Conservation (phyloP, 35 echinoderm and acorn worm genomes). For the Strongylocentrotus purpuratus region DNA sequence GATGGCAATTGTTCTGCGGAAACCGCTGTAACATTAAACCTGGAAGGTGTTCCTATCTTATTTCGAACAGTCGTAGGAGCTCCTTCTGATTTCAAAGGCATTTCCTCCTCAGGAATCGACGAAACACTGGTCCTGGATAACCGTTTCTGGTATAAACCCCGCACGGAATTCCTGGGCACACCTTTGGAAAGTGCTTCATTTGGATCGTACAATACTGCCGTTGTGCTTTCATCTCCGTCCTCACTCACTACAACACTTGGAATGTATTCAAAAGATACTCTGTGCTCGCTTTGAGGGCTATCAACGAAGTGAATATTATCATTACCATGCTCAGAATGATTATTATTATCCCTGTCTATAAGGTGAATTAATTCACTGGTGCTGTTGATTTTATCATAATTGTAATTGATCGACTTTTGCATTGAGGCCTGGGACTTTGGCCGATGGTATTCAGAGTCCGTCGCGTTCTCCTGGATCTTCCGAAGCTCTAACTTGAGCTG, state of each 20-base stretch:
- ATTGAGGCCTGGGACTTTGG: background rate
- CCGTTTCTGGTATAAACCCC: background rate
- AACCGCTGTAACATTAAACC: background rate
- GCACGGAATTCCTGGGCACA: background rate
- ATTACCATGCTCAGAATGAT: background rate
- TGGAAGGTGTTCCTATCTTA: background rate
- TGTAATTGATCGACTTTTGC: background rate
- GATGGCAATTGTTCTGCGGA: background rate
- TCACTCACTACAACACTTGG: conserved; percentile 36
- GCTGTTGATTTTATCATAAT: background rate
- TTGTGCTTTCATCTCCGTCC: conserved; percentile 12
- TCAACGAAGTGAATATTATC: background rate
- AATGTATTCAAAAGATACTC: background rate
- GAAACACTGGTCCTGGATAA: background rate
- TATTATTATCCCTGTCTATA: background rate
- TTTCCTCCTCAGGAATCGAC: background rate
- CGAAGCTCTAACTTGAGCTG: conserved; percentile 17
- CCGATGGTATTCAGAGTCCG: background rate
- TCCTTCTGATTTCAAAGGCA: background rate
- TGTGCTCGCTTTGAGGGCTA: background rate
- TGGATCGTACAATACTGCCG: conserved; percentile 8
- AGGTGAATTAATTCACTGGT: background rate
- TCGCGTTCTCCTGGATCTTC: background rate
- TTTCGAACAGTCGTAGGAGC: background rate
- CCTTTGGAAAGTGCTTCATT: background rate